These are phyloP conservation scores for Bemisia tabaci DNA, from an alignment of 1,140 invertebrate species.

Conservation along the genomic window DNA sequence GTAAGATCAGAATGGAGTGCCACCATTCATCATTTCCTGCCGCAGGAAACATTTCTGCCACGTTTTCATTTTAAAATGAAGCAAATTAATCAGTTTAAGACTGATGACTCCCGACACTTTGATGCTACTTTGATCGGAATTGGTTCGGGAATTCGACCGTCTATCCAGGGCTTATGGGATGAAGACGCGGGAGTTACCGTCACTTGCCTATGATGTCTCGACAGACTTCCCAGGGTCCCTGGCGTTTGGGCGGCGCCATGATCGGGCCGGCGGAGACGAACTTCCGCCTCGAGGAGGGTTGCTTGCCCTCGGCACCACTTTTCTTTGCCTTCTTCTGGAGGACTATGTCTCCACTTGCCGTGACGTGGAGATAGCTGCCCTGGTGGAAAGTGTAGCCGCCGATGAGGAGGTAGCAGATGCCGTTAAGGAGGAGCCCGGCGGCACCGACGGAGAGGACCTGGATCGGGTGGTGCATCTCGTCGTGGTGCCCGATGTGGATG, in stretches of 20 bases:
- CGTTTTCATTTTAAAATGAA: too few relatives aligned
- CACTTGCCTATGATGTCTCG: constrained; percentile 28
- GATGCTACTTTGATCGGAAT: too few relatives aligned
- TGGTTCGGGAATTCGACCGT: too few relatives aligned
- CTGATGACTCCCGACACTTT: too few relatives aligned
- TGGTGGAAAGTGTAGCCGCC: constrained; percentile 68
- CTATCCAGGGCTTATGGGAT: too few relatives aligned
- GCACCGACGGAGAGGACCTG: constrained; percentile 46
- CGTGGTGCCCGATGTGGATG: constrained; percentile 58
- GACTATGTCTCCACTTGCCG: constrained; percentile 46
- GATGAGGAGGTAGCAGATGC: constrained; percentile 54
- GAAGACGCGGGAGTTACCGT: too few relatives aligned
- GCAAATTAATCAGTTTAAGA: too few relatives aligned
- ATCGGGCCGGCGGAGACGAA: constrained; percentile 31
- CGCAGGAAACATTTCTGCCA: too few relatives aligned
- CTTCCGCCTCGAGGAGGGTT: constrained; percentile 32
- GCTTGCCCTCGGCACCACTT: constrained; percentile 21
- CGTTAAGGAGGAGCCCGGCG: constrained; percentile 51
- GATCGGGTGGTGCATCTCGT: constrained; percentile 50
- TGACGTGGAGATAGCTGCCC: constrained; percentile 52
- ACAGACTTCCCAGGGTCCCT: constrained; percentile 39
- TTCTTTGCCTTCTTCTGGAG: constrained; percentile 35
- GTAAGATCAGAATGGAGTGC: too few relatives aligned
- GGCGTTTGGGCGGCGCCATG: constrained; percentile 25
- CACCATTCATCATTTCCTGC: too few relatives aligned